Percentiles rank a stretch among this genome's conserved stretches.
Evolutionary conservation across 92 coral and sea anemone genomes (phyloP).

Genomic region (Desmophyllum pertusum): DNA sequence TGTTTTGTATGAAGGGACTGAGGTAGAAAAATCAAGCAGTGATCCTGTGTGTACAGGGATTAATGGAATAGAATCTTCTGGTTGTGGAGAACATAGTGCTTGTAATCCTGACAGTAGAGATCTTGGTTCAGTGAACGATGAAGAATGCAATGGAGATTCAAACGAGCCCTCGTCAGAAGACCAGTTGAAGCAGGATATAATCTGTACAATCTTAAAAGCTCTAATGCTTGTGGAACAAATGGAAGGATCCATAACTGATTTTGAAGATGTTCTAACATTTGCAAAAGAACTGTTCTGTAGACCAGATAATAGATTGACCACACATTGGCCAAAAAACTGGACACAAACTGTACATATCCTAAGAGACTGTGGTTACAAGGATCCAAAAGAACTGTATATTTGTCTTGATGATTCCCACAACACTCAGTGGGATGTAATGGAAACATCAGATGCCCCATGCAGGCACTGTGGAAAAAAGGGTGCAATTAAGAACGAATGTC

Average conservation of each 20-base stretch:
- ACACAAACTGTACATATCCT: constrained; percentile 40
- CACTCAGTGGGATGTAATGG: constrained; percentile 53
- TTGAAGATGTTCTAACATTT: constrained; percentile 48
- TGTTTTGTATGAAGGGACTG: background rate
- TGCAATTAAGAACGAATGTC: too few relatives aligned
- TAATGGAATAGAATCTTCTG: background rate
- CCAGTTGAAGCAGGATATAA: constrained; percentile 35
- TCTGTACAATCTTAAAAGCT: constrained; percentile 30
- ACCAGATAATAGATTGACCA: constrained; percentile 6
- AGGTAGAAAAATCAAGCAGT: background rate
- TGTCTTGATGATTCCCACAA: constrained; percentile 43
- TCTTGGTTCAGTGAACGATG: background rate
- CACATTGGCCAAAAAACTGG: constrained; percentile 60
- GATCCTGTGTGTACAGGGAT: constrained; percentile 7
- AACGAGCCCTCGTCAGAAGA: background rate
- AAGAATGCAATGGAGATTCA: constrained; percentile 18
- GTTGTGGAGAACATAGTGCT: background rate
- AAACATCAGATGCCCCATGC: constrained; percentile 27
- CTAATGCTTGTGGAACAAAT: constrained; percentile 42
- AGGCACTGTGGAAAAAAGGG: constrained; percentile 59
- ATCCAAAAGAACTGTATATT: constrained; percentile 52
- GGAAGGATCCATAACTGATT: constrained; percentile 32
- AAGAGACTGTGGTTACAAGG: constrained; percentile 46
- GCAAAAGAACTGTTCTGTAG: constrained; percentile 52
- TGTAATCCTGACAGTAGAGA: background rate